A percentile compares a stretch with the other conserved stretches of the same genome.
phyloP scores from a whole-genome alignment of 2,797 vertebrate species.

The Catostomus latipinnis region DNA sequence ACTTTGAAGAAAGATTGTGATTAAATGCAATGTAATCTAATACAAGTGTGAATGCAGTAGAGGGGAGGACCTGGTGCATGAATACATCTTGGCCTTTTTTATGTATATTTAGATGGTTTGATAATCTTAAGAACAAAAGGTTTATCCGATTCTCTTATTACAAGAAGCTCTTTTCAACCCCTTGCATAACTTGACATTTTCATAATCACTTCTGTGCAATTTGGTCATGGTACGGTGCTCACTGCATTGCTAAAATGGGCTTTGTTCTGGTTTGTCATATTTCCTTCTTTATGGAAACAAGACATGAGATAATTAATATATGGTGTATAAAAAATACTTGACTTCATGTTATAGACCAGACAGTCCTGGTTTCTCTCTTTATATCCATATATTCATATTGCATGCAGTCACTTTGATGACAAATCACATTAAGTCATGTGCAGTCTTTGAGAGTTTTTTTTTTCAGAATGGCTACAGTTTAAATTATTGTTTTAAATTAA shows the following conservation, averaged over 20 bases:
- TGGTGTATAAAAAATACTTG: background rate
- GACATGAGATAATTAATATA: background rate
- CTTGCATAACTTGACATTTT: constrained; percentile 41
- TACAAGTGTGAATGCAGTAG: background rate
- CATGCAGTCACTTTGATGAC: background rate
- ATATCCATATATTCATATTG: background rate
- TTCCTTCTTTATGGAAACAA: constrained; percentile 1
- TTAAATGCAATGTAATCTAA: background rate
- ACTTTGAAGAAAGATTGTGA: too few relatives aligned
- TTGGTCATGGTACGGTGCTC: constrained; percentile 19
- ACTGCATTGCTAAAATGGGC: background rate
- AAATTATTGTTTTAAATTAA: too few relatives aligned
- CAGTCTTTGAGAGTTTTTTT: too few relatives aligned
- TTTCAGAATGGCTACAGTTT: too few relatives aligned
- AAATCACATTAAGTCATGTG: background rate
- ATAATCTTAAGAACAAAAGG: background rate
- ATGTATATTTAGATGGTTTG: constrained; percentile 22
- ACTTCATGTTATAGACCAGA: background rate
- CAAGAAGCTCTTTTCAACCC: constrained; percentile 18
- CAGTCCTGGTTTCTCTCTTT: too few relatives aligned
- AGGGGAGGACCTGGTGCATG: too few relatives aligned
- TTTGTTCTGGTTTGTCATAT: constrained; percentile 34
- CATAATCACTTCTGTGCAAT: constrained; percentile 24
- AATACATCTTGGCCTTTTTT: constrained; percentile 9
- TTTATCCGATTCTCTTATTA: constrained; percentile 33